phyloP scores from a whole-genome alignment of 1,140 invertebrate species.

The Micrasema minimum region DNA sequence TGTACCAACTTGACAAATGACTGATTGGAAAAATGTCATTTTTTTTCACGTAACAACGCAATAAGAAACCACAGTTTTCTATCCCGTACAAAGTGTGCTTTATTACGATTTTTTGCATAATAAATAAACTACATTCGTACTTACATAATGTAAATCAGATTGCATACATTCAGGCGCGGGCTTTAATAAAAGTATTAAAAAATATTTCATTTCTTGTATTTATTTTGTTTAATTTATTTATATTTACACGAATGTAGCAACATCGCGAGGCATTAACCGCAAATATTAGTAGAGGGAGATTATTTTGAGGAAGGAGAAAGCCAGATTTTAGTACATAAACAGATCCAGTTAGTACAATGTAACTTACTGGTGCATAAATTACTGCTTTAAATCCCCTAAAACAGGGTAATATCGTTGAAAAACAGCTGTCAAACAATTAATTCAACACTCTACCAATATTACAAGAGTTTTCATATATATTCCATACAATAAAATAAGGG shows the following conservation, averaged over 20 bases:
- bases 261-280: conserved; percentile 19
- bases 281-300: background rate
- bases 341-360: conserved; percentile 41
- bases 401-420: conserved; percentile 15
- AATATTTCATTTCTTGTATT: background rate
- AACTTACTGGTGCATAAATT: conserved; percentile 41
- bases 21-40: background rate
- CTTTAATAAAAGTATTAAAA: background rate
- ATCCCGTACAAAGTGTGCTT: no score
- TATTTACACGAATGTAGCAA: background rate
- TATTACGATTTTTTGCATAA: no score
- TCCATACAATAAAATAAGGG: background rate
- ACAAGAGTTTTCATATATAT: background rate
- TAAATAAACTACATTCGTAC: no score
- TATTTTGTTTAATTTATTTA: background rate
- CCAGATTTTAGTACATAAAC: conserved; percentile 44
- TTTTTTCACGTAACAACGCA: background rate
- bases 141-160: background rate
- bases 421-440: background rate
- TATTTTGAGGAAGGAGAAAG: conserved; percentile 13
- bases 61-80: background rate
- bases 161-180: background rate
- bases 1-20: background rate
- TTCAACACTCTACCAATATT: background rate
- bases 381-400: conserved; percentile 26